phyloP scores from a whole-genome alignment of 2,113 vertebrate species.

The Ploceus nigricollis region DNA sequence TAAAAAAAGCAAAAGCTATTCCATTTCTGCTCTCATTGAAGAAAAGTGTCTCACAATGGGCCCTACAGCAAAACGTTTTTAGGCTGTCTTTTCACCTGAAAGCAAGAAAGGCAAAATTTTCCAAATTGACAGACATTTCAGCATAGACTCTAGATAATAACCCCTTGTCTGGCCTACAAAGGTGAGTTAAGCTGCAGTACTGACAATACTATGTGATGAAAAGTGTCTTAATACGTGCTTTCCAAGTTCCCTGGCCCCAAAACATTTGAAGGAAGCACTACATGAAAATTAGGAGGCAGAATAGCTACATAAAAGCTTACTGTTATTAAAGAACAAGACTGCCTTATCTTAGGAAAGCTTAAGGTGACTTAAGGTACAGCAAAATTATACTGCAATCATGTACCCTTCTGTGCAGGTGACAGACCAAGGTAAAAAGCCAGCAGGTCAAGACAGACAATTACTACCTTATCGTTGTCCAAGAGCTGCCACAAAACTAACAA shows the following conservation, averaged over 20 bases:
- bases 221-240: neutral
- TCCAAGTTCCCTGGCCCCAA: neutral
- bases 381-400: neutral
- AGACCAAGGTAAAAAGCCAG: neutral
- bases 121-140: neutral
- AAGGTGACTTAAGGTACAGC: neutral
- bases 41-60: neutral
- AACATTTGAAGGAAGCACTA: neutral
- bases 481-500: neutral
- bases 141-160: neutral
- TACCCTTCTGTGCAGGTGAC: neutral
- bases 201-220: neutral
- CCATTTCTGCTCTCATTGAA: neutral
- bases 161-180: neutral
- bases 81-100: neutral
- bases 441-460: neutral
- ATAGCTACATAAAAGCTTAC: neutral
- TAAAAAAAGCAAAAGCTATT: neutral
- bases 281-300: neutral
- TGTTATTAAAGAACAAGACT: neutral
- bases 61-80: neutral
- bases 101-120: neutral
- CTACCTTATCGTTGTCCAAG: neutral
- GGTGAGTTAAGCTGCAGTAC: neutral
- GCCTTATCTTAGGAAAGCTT: neutral